A percentile compares a stretch with the other conserved stretches of the same genome.
These are phyloP conservation scores for Metallyticus violacea DNA, from an alignment of 2,888 invertebrate species.

Conservation along the genomic window DNA sequence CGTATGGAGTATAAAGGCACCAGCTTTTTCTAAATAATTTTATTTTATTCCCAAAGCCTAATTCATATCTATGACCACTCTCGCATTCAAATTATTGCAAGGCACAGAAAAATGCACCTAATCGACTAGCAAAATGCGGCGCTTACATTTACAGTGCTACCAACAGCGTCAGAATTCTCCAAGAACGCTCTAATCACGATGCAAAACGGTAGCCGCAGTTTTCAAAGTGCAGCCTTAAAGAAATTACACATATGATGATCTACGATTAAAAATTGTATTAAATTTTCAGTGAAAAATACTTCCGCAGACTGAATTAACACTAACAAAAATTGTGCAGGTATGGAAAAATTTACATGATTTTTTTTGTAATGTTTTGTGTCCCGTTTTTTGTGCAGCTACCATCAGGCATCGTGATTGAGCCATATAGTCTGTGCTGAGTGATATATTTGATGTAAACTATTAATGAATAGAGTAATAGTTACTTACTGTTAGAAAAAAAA, in stretches of 20 bases:
- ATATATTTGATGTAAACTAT: neutral
- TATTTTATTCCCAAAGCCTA: constrained; percentile 5
- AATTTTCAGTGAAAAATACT: too few relatives aligned
- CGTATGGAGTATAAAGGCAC: constrained; percentile 15
- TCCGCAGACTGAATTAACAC: too few relatives aligned
- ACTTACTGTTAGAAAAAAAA: neutral
- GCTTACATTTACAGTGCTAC: neutral
- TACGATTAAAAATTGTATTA: too few relatives aligned
- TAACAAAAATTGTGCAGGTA: too few relatives aligned
- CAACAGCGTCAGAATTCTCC: neutral
- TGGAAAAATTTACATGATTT: too few relatives aligned
- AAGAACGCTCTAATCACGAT: neutral
- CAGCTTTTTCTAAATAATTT: constrained; percentile 20
- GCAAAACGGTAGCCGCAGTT: neutral
- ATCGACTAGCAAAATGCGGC: constrained; percentile 3
- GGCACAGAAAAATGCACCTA: constrained; percentile 21
- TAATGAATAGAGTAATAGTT: neutral
- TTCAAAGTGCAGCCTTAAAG: neutral
- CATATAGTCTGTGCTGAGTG: neutral
- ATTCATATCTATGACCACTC: constrained; percentile 4
- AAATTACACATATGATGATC: too few relatives aligned
- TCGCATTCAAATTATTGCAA: constrained; percentile 3
- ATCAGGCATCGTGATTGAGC: neutral
- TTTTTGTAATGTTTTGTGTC: too few relatives aligned
- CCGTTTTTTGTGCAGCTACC: neutral